These are phyloP conservation scores for Struthidea cinerea DNA, from an alignment of 2,113 vertebrate genomes.

Conservation along the genomic window DNA sequence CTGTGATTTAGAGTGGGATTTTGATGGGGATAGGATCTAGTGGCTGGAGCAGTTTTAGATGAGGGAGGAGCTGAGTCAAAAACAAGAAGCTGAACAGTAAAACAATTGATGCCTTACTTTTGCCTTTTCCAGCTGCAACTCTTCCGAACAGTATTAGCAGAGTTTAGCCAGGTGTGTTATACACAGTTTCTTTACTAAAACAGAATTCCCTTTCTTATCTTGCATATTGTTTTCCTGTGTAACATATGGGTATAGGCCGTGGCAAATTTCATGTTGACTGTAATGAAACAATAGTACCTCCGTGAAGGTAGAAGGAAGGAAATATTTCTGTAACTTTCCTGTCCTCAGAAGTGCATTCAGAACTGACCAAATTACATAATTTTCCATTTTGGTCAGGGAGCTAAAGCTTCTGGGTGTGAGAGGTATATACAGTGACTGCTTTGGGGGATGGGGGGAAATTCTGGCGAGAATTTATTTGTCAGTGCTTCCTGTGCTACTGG, in stretches of 20 bases:
- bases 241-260: not conserved
- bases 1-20: not conserved
- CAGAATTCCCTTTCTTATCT: not conserved
- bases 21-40: not conserved
- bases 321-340: not conserved
- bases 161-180: not conserved
- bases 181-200: not conserved
- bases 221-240: not conserved
- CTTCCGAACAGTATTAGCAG: not conserved
- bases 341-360: not conserved
- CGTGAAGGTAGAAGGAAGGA: not conserved
- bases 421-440: not conserved
- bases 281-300: not conserved
- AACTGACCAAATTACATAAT: not conserved
- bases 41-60: not conserved
- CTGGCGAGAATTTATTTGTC: not conserved
- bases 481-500: not conserved
- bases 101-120: not conserved
- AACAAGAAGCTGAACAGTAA: not conserved
- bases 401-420: not conserved
- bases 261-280: not conserved
- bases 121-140: not conserved
- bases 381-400: not conserved
- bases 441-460: fast-evolving
- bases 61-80: not conserved